Conservation (phyloP, 2,888 invertebrate species). For the Argyresthia goedartella region DNA sequence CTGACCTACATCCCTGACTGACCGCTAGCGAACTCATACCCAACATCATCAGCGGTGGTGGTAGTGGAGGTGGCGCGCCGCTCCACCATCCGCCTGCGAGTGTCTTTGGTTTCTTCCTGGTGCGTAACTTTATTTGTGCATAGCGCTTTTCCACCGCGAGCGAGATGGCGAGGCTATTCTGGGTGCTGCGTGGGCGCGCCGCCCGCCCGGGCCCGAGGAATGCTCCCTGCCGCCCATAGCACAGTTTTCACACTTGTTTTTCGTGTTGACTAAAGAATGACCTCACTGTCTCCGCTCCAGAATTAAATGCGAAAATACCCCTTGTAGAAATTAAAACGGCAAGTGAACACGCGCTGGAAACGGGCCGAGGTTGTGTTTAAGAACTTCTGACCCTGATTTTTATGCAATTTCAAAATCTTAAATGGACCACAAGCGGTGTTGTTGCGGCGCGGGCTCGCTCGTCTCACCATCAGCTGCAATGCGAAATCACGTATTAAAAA, state of each 20-base stretch:
- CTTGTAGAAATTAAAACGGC: too few species aligned
- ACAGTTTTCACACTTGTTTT: constrained; percentile 32
- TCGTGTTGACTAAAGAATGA: constrained; percentile 25
- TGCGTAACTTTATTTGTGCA: constrained; percentile 53
- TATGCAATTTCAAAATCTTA: constrained; percentile 31
- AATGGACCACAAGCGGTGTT: constrained; percentile 24
- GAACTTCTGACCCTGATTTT: constrained; percentile 3
- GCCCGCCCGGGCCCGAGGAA: constrained; percentile 20
- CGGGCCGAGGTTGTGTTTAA: too few species aligned
- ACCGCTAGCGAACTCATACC: too few species aligned
- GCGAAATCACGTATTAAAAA: constrained; percentile 51
- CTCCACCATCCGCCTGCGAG: constrained; percentile 31
- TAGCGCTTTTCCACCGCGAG: constrained; percentile 55
- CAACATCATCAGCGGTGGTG: too few species aligned
- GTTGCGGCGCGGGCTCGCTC: constrained; percentile 24
- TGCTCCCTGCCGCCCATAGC: constrained; percentile 14
- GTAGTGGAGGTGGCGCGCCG: background rate
- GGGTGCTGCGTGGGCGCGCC: constrained; percentile 29
- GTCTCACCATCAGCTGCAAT: constrained; percentile 45
- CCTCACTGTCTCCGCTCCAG: constrained; percentile 24
- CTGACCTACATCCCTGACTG: background rate
- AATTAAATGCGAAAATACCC: constrained; percentile 4
- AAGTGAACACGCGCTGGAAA: too few species aligned
- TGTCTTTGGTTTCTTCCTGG: constrained; percentile 19
- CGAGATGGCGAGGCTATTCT: constrained; percentile 58